Evolutionary conservation across 2,113 vertebrate species (phyloP).

Genomic region (Cnemophilus loriae): DNA sequence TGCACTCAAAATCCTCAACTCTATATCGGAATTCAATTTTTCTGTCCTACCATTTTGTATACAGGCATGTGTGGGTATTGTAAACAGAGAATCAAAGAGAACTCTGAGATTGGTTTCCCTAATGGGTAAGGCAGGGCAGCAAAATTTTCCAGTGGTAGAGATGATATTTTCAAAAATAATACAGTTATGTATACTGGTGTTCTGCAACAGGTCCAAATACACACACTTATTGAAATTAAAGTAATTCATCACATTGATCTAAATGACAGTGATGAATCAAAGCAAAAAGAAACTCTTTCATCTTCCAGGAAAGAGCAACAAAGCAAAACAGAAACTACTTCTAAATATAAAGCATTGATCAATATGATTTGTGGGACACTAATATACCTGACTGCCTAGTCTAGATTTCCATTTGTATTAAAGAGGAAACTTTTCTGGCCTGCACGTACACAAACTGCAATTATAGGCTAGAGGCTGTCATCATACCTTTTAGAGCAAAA

Average conservation of each 20-base stretch:
- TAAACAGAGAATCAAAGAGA: background rate
- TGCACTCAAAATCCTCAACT: background rate
- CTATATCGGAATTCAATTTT: background rate
- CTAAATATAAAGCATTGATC: background rate
- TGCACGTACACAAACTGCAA: background rate
- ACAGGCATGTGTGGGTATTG: background rate
- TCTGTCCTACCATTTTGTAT: background rate
- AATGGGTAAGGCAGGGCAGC: background rate
- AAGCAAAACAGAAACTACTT: conserved; percentile 12
- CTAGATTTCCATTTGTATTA: background rate
- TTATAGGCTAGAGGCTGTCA: background rate
- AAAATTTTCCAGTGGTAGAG: background rate
- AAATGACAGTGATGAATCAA: conserved; percentile 37
- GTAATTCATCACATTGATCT: conserved; percentile 78
- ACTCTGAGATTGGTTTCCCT: background rate
- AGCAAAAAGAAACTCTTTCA: conserved; percentile 62
- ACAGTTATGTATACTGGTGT: background rate
- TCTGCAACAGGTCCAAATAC: conserved; percentile 46
- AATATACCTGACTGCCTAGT: background rate
- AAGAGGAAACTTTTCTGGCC: background rate
- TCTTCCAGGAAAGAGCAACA: conserved; percentile 57
- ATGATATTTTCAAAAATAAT: background rate
- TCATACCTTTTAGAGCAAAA: background rate
- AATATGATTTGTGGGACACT: background rate
- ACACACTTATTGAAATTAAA: conserved; percentile 83